Evolutionary conservation across 2,797 vertebrate species (phyloP).

Genomic region (Nannoperca obscura): DNA sequence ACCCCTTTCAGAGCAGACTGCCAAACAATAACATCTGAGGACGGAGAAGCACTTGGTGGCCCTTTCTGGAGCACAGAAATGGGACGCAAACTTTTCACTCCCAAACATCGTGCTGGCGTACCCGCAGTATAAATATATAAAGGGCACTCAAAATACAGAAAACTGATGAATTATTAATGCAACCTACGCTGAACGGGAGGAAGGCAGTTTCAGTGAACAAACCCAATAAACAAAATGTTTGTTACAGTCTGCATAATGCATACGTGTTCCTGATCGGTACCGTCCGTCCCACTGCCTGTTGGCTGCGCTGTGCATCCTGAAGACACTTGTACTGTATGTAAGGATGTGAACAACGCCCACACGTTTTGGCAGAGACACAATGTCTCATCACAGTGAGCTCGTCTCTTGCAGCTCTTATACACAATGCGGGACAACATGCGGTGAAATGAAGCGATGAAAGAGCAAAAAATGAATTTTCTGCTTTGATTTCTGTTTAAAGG

Average conservation of each 20-base stretch:
- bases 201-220: conserved; percentile 23
- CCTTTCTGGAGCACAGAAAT: conserved; percentile 63
- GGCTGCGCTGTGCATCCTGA: conserved; percentile 8
- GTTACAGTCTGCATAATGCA: conserved; percentile 12
- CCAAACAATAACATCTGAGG: conserved; percentile 58
- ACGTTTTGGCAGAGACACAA: conserved; percentile 48
- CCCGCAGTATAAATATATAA: conserved; percentile 64
- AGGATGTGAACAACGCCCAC: conserved; percentile 44
- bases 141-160: conserved; percentile 57
- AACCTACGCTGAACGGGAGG: conserved; percentile 21
- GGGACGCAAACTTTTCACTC: conserved; percentile 52
- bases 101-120: conserved; percentile 39
- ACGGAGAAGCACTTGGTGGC: conserved; percentile 66
- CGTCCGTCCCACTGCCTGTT: conserved; percentile 12
- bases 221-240: conserved; percentile 41
- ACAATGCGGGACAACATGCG: conserved; percentile 45
- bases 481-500: conserved; percentile 61
- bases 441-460: conserved; percentile 50
- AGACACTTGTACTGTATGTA: conserved; percentile 24
- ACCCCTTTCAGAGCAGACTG: conserved; percentile 50
- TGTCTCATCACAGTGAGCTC: conserved; percentile 58
- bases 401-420: conserved; percentile 46
- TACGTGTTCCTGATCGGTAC: conserved; percentile 8
- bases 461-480: conserved; percentile 57
- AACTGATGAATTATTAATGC: conserved; percentile 54